These are phyloP conservation scores for Hedya salicella DNA, from an alignment of 2,888 invertebrate genomes.

Conservation along the genomic window DNA sequence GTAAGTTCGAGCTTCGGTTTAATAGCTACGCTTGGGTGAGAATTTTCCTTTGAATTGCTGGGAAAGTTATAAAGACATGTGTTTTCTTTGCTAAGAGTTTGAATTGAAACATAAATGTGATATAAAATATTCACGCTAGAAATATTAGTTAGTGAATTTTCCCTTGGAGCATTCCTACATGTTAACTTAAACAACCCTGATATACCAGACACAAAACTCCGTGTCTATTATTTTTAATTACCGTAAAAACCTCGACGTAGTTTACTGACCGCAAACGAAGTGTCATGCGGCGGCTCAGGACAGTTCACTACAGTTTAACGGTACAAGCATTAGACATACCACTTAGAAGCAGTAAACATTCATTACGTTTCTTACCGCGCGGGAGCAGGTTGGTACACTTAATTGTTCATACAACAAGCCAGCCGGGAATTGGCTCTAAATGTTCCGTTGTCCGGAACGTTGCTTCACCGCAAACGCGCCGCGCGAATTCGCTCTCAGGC, in stretches of 20 bases:
- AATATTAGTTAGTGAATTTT: too few species aligned
- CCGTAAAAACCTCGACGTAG: slow-evolving; percentile 14
- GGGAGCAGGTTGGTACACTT: slow-evolving; percentile 75
- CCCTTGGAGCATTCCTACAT: too few species aligned
- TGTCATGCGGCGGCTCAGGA: slow-evolving; percentile 35
- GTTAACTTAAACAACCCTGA: not conserved
- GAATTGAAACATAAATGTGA: slow-evolving; percentile 24
- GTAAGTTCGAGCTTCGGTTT: slow-evolving; percentile 73
- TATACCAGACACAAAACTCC: not conserved
- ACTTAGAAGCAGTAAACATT: slow-evolving; percentile 74
- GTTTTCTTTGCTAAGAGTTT: slow-evolving; percentile 45
- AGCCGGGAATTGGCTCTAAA: slow-evolving; percentile 81
- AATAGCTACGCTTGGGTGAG: slow-evolving; percentile 73
- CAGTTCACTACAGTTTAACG: slow-evolving; percentile 48
- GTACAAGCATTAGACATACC: slow-evolving; percentile 61
- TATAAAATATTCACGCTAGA: not conserved
- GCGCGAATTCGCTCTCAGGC: slow-evolving; percentile 62
- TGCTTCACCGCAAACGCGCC: slow-evolving; percentile 73
- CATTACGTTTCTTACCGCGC: slow-evolving; percentile 76
- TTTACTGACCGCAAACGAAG: slow-evolving; percentile 34
- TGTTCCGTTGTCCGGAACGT: slow-evolving; percentile 75
- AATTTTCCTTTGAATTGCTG: slow-evolving; percentile 68
- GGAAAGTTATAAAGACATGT: slow-evolving; percentile 46
- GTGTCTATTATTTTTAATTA: slow-evolving; percentile 13
- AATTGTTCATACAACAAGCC: slow-evolving; percentile 84